A percentile compares a stretch with the other conserved stretches of the same genome.
These are phyloP conservation scores for Hycleus cichorii DNA, from an alignment of 1,140 invertebrate genomes.

Conservation along the genomic window DNA sequence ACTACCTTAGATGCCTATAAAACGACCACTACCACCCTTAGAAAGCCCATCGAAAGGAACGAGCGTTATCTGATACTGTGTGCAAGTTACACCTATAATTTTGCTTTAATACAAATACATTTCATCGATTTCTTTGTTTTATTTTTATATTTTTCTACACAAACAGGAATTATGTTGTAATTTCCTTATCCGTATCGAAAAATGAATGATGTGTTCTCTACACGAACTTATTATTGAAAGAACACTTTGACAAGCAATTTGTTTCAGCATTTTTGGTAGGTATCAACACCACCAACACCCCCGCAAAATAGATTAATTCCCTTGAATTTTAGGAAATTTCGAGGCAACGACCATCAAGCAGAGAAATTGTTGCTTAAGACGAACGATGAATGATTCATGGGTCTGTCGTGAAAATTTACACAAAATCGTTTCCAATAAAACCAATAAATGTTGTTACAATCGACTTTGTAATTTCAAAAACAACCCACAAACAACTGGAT, in stretches of 20 bases:
- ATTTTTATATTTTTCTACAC: not conserved
- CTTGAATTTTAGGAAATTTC: too few species aligned
- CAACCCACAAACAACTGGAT: too few species aligned
- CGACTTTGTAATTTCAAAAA: too few species aligned
- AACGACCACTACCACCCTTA: not conserved
- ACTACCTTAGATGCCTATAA: too few species aligned
- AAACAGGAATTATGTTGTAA: constrained; percentile 34
- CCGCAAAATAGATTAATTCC: too few species aligned
- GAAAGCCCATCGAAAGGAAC: not conserved
- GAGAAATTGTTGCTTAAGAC: too few species aligned
- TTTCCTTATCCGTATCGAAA: constrained; percentile 36
- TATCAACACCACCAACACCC: constrained; percentile 11
- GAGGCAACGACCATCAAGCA: too few species aligned
- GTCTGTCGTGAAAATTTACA: too few species aligned
- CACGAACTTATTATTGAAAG: constrained; percentile 42
- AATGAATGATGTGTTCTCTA: constrained; percentile 38
- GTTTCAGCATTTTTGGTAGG: constrained; percentile 33
- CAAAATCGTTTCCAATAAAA: too few species aligned
- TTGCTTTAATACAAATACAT: constrained; percentile 32
- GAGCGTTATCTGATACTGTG: constrained; percentile 14
- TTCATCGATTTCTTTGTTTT: constrained; percentile 26
- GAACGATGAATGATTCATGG: too few species aligned
- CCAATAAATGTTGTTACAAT: too few species aligned
- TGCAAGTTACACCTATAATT: constrained; percentile 32
- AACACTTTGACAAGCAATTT: constrained; percentile 39